Conservation (phyloP, 2,113 vertebrate genomes). For the Nycticryphes semicollaris region DNA sequence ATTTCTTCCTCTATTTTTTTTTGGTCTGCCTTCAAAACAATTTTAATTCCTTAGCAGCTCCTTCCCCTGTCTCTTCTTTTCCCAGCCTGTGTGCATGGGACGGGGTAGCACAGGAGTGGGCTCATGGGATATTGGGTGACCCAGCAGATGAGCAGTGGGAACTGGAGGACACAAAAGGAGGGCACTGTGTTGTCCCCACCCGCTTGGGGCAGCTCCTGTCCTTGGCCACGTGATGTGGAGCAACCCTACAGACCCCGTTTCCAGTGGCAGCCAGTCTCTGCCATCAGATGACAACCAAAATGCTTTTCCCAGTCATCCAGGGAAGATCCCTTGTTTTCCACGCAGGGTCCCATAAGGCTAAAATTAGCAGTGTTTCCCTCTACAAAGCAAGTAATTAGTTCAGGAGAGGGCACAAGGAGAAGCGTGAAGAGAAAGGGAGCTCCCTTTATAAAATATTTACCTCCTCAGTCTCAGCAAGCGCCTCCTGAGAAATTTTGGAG, state of each 20-base stretch:
- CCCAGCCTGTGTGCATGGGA: no score
- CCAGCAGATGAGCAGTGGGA: rapidly evolving
- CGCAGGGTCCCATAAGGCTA: background rate
- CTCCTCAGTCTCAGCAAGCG: background rate
- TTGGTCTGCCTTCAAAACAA: background rate
- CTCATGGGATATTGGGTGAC: rapidly evolving
- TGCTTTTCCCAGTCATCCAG: background rate
- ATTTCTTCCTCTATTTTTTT: background rate
- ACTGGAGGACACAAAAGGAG: background rate
- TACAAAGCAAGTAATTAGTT: background rate
- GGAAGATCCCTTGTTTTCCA: background rate
- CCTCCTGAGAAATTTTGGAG: slow-evolving; percentile 34
- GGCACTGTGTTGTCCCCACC: background rate
- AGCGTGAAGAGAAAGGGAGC: background rate
- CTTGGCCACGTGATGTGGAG: background rate
- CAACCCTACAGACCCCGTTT: background rate
- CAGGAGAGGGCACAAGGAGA: background rate
- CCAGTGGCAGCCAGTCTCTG: background rate
- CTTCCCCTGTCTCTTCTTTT: background rate
- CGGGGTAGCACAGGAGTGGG: background rate
- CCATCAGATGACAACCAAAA: background rate
- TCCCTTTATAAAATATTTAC: slow-evolving; percentile 55
- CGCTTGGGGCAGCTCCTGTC: background rate
- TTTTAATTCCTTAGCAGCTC: background rate
- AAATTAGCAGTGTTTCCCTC: slow-evolving; percentile 24